These are phyloP conservation scores for Pyrrhia umbra DNA, from an alignment of 2,888 invertebrate species.

Conservation along the genomic window DNA sequence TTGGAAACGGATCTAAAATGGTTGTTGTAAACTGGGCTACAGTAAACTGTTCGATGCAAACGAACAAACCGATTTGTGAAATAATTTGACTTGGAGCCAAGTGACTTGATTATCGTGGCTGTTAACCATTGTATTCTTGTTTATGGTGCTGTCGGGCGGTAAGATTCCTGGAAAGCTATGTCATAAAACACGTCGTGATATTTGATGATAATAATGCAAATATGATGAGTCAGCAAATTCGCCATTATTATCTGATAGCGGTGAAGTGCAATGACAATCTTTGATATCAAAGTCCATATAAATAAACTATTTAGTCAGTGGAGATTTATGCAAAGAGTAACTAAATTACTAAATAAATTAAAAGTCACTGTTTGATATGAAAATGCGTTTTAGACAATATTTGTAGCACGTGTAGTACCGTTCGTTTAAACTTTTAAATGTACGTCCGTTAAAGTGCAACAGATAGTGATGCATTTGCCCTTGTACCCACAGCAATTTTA, in stretches of 20 bases:
- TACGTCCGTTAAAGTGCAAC: background rate
- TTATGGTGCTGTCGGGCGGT: conserved; percentile 16
- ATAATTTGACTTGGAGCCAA: conserved; percentile 54
- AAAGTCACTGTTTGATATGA: background rate
- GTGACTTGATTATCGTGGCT: conserved; percentile 40
- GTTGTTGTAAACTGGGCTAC: conserved; percentile 29
- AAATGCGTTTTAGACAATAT: too few species aligned
- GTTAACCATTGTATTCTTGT: conserved; percentile 40
- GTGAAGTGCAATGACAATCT: conserved; percentile 10
- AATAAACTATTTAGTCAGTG: background rate
- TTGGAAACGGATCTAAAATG: conserved; percentile 30
- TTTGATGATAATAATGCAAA: conserved; percentile 14
- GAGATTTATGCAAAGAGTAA: background rate
- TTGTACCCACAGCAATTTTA: conserved; percentile 25
- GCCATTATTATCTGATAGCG: conserved; percentile 11
- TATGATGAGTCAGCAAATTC: conserved; percentile 15
- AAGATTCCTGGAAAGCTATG: conserved; percentile 27
- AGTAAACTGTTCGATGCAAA: conserved; percentile 26
- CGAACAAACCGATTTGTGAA: conserved; percentile 33
- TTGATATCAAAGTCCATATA: conserved; percentile 2
- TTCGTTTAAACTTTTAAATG: background rate
- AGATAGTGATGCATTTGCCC: conserved; percentile 25
- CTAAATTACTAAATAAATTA: too few species aligned
- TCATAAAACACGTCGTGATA: conserved; percentile 22
- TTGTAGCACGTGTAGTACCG: background rate